These are phyloP conservation scores for Nothoprocta pentlandii DNA, from an alignment of 2,113 vertebrate genomes.

Conservation along the genomic window DNA sequence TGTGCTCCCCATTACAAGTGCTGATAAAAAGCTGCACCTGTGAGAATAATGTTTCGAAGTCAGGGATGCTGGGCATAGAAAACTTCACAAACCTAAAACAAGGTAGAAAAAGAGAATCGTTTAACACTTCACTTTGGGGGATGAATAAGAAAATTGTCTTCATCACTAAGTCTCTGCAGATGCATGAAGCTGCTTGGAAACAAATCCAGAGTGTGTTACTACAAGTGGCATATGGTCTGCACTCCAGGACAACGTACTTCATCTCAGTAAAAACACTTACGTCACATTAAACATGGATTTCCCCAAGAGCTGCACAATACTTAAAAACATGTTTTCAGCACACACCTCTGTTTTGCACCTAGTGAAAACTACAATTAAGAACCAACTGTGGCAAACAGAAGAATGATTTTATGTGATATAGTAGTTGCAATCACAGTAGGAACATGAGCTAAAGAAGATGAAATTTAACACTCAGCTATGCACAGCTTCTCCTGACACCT, in stretches of 20 bases:
- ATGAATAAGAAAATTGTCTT: background rate
- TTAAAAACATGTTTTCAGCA: fast-evolving
- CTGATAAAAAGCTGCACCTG: slow-evolving; percentile 99
- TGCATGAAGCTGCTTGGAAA: background rate
- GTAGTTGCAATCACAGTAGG: background rate
- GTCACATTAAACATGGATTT: background rate
- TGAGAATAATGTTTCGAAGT: slow-evolving; percentile 98
- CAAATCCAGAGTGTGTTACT: background rate
- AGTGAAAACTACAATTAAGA: background rate
- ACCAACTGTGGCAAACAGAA: background rate
- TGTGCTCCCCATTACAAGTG: slow-evolving; percentile 98
- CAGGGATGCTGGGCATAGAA: slow-evolving; percentile 99
- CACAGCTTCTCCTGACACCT: background rate
- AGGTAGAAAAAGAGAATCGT: background rate
- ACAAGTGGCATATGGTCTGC: background rate
- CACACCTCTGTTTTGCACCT: background rate
- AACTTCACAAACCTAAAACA: slow-evolving; percentile 97
- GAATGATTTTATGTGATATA: background rate
- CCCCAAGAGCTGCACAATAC: background rate
- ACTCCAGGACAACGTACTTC: background rate
- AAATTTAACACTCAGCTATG: background rate
- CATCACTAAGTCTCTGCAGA: background rate
- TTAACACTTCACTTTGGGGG: background rate
- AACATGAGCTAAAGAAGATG: background rate
- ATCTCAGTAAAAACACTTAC: background rate